Conservation (phyloP, 1,140 invertebrate genomes). For the Drosophila quadrilineata region DNA sequence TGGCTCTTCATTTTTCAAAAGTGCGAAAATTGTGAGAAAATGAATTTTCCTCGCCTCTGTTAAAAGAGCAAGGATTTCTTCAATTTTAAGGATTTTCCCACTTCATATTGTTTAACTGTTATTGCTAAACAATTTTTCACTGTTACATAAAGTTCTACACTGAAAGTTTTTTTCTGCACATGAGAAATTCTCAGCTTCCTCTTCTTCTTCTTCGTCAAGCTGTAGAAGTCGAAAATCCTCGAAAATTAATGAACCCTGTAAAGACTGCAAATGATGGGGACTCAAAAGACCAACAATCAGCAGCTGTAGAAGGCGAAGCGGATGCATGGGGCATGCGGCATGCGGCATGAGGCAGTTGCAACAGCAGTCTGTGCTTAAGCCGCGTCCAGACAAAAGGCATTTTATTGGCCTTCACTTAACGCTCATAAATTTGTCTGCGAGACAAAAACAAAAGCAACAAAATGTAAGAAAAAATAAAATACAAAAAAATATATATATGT, state of each 20-base stretch:
- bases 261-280: conserved; percentile 20
- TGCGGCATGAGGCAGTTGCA: too few species aligned
- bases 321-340: too few species aligned
- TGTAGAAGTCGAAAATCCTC: not conserved
- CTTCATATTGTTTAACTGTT: too few species aligned
- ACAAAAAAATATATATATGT: conserved; percentile 7
- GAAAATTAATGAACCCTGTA: conserved; percentile 48
- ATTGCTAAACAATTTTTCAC: too few species aligned
- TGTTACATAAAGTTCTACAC: not conserved
- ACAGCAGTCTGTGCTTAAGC: conserved; percentile 25
- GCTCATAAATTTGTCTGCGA: conserved; percentile 76
- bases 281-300: too few species aligned
- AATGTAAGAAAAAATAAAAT: not conserved
- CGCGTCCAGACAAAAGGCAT: conserved; percentile 71
- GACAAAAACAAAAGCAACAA: conserved; percentile 34
- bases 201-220: too few species aligned
- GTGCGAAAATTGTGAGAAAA: too few species aligned
- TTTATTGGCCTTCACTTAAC: conserved; percentile 77
- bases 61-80: too few species aligned
- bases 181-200: not conserved
- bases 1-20: too few species aligned
- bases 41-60: too few species aligned
- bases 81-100: too few species aligned
- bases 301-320: not conserved
- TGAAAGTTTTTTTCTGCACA: not conserved